Evolutionary conservation across 2,888 invertebrate species (phyloP).

Genomic region (Ethmia dodecea): DNA sequence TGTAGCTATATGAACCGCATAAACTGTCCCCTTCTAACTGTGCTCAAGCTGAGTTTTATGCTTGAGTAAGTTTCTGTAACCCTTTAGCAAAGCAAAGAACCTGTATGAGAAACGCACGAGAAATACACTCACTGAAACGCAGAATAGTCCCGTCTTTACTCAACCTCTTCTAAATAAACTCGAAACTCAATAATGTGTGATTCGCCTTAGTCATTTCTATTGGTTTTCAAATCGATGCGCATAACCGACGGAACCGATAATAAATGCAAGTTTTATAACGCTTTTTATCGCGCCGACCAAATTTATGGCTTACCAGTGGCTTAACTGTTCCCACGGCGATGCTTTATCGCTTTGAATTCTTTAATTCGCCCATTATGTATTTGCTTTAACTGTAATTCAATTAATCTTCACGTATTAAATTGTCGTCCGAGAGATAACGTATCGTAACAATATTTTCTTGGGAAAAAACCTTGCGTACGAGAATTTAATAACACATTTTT

Average conservation of each 20-base stretch:
- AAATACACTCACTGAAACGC: too few species aligned
- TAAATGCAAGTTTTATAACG: conserved; percentile 59
- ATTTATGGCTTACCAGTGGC: conserved; percentile 48
- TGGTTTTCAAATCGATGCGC: conserved; percentile 23
- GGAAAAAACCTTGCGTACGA: conserved; percentile 2
- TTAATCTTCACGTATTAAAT: conserved; percentile 26
- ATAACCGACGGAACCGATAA: conserved; percentile 43
- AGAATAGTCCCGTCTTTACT: too few species aligned
- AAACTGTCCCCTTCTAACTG: too few species aligned
- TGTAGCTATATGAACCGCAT: too few species aligned
- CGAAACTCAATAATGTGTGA: too few species aligned
- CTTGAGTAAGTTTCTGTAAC: too few species aligned
- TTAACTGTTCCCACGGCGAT: conserved; percentile 52
- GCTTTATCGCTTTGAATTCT: conserved; percentile 35
- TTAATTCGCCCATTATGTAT: conserved; percentile 46
- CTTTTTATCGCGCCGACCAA: conserved; percentile 43
- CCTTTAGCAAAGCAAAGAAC: too few species aligned
- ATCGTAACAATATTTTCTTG: neutral
- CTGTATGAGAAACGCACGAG: too few species aligned
- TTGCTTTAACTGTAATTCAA: conserved; percentile 41
- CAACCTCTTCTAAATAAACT: too few species aligned
- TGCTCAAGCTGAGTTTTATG: too few species aligned
- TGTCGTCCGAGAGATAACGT: too few species aligned
- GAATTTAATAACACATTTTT: conserved; percentile 11
- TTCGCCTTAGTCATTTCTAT: too few species aligned